Conservation (phyloP, 2,888 invertebrate genomes). For the Choreutis nemorana region DNA sequence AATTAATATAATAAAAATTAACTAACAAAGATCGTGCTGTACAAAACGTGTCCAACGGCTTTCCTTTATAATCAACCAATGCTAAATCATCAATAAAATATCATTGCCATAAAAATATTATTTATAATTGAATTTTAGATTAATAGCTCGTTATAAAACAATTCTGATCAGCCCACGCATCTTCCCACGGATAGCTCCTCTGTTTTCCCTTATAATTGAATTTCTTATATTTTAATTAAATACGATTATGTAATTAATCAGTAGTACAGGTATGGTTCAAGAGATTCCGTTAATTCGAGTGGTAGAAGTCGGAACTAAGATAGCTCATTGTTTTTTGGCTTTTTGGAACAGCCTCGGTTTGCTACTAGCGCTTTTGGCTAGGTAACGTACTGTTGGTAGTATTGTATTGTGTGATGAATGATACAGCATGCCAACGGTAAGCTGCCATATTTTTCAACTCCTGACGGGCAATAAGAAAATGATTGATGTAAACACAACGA, state of each 20-base stretch:
- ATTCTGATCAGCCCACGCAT: slow-evolving; percentile 24
- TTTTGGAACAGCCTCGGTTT: too few species aligned
- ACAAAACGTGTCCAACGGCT: slow-evolving; percentile 17
- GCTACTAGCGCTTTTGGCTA: too few species aligned
- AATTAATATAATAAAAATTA: slow-evolving; percentile 1
- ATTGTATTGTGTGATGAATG: slow-evolving; percentile 7
- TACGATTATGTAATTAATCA: slow-evolving; percentile 39
- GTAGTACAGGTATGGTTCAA: slow-evolving; percentile 24
- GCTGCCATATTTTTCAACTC: slow-evolving; percentile 37
- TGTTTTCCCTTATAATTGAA: slow-evolving; percentile 23
- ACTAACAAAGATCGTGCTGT: slow-evolving; percentile 9
- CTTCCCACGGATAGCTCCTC: slow-evolving; percentile 6
- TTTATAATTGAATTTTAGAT: slow-evolving; percentile 53
- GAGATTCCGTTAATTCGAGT: too few species aligned
- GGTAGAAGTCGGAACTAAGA: too few species aligned
- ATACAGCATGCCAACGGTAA: slow-evolving; percentile 21
- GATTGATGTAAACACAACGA: slow-evolving; percentile 35
- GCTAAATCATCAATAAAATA: slow-evolving; percentile 31
- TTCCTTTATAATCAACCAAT: slow-evolving; percentile 29
- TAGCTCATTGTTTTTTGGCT: too few species aligned
- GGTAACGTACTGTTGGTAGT: too few species aligned
- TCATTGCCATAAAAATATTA: slow-evolving; percentile 17
- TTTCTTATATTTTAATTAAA: slow-evolving; percentile 46
- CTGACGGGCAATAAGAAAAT: slow-evolving; percentile 33
- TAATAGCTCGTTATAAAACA: slow-evolving; percentile 36